Base-by-base conservation (phyloP, 92 coral and sea anemone genomes). In the Palythoa grandiflora region DNA sequence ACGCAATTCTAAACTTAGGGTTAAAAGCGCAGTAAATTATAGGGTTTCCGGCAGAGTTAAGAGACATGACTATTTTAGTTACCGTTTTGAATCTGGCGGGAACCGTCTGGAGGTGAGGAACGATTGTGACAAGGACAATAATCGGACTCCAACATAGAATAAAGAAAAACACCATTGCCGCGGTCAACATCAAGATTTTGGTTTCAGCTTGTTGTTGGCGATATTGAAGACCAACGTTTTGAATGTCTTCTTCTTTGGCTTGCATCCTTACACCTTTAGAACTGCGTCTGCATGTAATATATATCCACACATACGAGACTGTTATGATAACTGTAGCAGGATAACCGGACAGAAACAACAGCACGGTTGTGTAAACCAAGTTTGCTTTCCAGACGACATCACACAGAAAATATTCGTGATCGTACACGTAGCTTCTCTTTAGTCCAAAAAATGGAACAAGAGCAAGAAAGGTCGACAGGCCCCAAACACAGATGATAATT, bases 11-110 rank as follows among this genome's bases (percentile, higher is more conserved):
- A 51, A 81, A 81, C 39, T 57, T 71, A 11, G 40, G 66, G 86
- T 66, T 66, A 19, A 66, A 51, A 20, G 60, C 73, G 44, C 86
- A 81, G 86, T 81, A 81, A 81, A 81, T 81, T 71, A 81, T 66
- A 11, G 86, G 75, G 35, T 81, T 81, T 16, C 86, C 86, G 17
- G 86, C 73, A 19, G 75, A 81, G 73, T 81, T 81, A n/a, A 66
- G 63, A 65, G 74, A 81, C 75, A 65, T 68, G 12, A 81, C 71
- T 20, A 81, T 65, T 63, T 65, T 68, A 17, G 86, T 65, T 28
- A 55, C 74, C 5, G 86, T 68, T 28, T 81, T 68, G 17, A 68
- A 53, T 10, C 86, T 52, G 11, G 74, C 75, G 20, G 86, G 86
- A 20, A 81, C 47, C 6, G 61, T 5, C 19, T 38, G 20, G 47